Evolutionary conservation across 64 coral and sea anemone genomes (phyloP).

Genomic region (Trachythela sp.): DNA sequence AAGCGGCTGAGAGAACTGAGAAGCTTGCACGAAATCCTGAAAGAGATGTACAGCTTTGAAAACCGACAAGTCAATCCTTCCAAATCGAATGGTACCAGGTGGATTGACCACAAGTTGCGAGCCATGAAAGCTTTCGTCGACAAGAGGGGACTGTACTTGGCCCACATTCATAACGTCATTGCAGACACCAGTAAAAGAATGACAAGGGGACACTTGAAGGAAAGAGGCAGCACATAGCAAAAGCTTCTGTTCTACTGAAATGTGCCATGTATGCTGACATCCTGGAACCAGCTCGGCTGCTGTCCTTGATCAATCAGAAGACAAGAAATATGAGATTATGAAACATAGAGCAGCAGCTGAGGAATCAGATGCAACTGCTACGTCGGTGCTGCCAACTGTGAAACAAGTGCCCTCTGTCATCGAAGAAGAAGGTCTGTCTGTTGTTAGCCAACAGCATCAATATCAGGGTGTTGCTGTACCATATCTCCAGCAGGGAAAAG

Average conservation of each 20-base stretch:
- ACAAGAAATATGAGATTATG: slow-evolving; percentile 59
- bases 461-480: slow-evolving; percentile 52
- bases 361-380: background rate
- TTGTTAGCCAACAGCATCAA: slow-evolving; percentile 58
- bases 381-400: slow-evolving; percentile 44
- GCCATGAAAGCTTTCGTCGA: slow-evolving; percentile 54
- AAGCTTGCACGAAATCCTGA: slow-evolving; percentile 44
- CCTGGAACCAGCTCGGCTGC: slow-evolving; percentile 48
- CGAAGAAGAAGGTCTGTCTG: slow-evolving; percentile 45
- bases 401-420: slow-evolving; percentile 61
- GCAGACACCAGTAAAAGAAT: slow-evolving; percentile 55
- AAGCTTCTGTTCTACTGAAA: slow-evolving; percentile 49
- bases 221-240: slow-evolving; percentile 36
- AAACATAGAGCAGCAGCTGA: slow-evolving; percentile 47
- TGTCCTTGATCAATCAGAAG: slow-evolving; percentile 51
- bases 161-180: slow-evolving; percentile 63
- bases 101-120: slow-evolving; percentile 64
- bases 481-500: slow-evolving; percentile 52
- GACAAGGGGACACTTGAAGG: slow-evolving; percentile 62
- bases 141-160: slow-evolving; percentile 51
- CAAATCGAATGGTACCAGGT: slow-evolving; percentile 54
- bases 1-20: slow-evolving; percentile 48
- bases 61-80: slow-evolving; percentile 64
- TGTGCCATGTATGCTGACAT: slow-evolving; percentile 53
- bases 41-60: slow-evolving; percentile 55